These are phyloP conservation scores for Brachionus rotundiformis DNA, from an alignment of 1,140 invertebrate genomes.

Conservation along the genomic window DNA sequence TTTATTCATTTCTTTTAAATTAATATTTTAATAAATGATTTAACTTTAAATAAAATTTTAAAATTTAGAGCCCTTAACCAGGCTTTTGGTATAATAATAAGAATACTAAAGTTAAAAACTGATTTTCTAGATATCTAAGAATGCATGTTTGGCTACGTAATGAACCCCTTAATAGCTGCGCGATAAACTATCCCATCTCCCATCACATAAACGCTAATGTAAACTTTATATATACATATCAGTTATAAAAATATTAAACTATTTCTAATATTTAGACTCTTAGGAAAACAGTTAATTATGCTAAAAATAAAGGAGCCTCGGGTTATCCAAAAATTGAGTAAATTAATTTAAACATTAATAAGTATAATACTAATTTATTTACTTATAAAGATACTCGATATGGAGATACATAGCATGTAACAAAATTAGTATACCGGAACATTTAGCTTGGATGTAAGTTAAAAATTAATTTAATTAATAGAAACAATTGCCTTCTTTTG, in stretches of 20 bases:
- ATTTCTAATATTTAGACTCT: constrained; percentile 31
- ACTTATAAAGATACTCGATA: constrained; percentile 34
- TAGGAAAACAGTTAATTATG: constrained; percentile 46
- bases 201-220: constrained; percentile 52
- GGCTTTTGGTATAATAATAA: too few relatives aligned
- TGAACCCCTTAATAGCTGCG: constrained; percentile 43
- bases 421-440: constrained; percentile 45
- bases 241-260: not conserved
- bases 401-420: constrained; percentile 52
- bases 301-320: constrained; percentile 44
- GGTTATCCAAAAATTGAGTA: constrained; percentile 52
- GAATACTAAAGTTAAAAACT: too few relatives aligned
- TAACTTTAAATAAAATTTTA: too few relatives aligned
- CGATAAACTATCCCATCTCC: constrained; percentile 48
- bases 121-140: too few relatives aligned
- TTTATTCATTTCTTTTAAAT: too few relatives aligned
- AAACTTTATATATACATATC: not conserved
- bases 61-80: not conserved
- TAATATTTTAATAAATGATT: too few relatives aligned
- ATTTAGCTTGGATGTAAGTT: constrained; percentile 48
- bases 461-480: not conserved
- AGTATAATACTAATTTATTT: not conserved
- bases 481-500: too few relatives aligned
- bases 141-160: constrained; percentile 44
- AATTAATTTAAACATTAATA: constrained; percentile 1